Evolutionary conservation across 1,140 invertebrate genomes (phyloP), one percentile per base, ranked within the genome.

Genomic region (Dufourea novaeangliae): DNA sequence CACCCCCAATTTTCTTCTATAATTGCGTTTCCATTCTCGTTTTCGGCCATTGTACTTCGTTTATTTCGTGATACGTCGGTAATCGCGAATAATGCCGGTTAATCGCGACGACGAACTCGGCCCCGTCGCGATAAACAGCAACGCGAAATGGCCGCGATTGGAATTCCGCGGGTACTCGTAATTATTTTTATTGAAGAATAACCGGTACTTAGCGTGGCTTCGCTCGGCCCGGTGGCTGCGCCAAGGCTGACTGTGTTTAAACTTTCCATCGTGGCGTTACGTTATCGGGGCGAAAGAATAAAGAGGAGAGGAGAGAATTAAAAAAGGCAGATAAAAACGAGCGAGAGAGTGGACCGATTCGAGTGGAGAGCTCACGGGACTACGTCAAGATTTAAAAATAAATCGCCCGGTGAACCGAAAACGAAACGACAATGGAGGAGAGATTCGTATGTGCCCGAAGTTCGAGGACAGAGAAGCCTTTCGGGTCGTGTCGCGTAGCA

Each of bases 251-350:
- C 20, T 4, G 20, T 10, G 8, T 34, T n/a, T 62, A 62, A 39
- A 62, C 59, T 62, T 62, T 62, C 34, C 34, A 62, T 62, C 59
- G 59, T 22, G 20, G n/a, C n/a, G 59, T 62, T 62, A 62, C 59
- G 59, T 62, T 39, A 62, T 62, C 59, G 59, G 12, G n/a, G 11
- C 39, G n/a, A 41, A 37, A 37, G 17, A 61, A 44, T 0, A 12
- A 29, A 50, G 1, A 50, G 5, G n/a, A 52, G 25, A 52, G 0
- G 46, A 52, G 22, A 52, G 12, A 22, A 25, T n/a, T n/a, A n/a
- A n/a, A n/a, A n/a, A n/a, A n/a, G n/a, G n/a, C n/a, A n/a, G n/a
- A n/a, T n/a, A n/a, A n/a, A n/a, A n/a, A n/a, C n/a, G n/a, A 12
- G 10, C 11, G 50, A 25, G 39, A 41, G 39, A 37, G 34, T 0